Evolutionary conservation across 2,113 vertebrate genomes (phyloP).

Genomic region (Motacilla alba): DNA sequence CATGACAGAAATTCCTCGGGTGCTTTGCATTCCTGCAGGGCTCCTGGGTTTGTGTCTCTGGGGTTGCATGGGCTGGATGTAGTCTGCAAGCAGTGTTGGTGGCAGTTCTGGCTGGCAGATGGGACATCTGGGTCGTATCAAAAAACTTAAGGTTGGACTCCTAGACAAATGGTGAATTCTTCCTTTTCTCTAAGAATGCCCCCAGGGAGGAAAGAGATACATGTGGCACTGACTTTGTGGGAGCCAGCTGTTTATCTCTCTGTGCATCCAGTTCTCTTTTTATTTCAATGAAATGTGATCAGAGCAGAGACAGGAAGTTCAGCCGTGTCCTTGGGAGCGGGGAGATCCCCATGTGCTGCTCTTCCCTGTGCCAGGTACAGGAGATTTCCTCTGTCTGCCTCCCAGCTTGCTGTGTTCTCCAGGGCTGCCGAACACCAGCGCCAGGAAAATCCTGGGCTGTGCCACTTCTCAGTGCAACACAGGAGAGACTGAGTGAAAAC

Average conservation of each 20-base stretch:
- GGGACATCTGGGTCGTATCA: neutral
- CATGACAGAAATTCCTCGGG: neutral
- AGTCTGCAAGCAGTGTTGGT: neutral
- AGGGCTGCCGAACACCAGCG: neutral
- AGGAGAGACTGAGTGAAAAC: neutral
- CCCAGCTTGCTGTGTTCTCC: neutral
- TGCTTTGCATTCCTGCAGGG: neutral
- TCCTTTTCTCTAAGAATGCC: neutral
- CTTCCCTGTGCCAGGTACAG: neutral
- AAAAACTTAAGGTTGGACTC: neutral
- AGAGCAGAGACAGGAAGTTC: neutral
- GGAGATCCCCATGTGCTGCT: neutral
- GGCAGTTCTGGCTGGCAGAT: neutral
- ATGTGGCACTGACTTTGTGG: neutral
- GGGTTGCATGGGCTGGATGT: neutral
- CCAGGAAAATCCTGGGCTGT: neutral
- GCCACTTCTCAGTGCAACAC: neutral
- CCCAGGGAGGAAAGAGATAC: neutral
- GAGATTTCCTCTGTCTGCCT: neutral
- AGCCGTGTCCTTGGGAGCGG: neutral
- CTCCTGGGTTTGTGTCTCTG: neutral
- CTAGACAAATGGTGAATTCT: neutral
- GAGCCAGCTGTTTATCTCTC: neutral
- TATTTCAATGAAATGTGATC: neutral
- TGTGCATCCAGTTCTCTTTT: neutral